Percentiles rank a stretch among this genome's conserved stretches.
Conservation (phyloP, 2,113 vertebrate species). For the Urocynchramus pylzowi region DNA sequence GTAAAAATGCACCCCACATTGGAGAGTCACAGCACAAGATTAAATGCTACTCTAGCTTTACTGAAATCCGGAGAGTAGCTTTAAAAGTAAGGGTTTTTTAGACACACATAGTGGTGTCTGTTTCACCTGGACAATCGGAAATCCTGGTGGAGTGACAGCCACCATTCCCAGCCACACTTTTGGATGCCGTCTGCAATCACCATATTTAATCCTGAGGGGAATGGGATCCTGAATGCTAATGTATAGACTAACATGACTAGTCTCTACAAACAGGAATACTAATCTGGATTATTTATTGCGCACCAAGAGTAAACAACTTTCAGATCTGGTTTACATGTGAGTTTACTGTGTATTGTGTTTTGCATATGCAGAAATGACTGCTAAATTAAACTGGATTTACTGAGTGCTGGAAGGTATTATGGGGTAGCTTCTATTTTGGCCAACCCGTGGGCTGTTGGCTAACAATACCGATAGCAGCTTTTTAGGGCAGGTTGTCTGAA, state of each 20-base stretch:
- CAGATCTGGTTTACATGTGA: background rate
- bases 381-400: background rate
- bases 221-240: accelerated
- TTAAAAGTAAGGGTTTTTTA: background rate
- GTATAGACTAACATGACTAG: background rate
- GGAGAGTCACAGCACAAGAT: background rate
- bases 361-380: background rate
- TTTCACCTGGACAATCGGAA: background rate
- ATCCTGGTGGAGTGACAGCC: accelerated
- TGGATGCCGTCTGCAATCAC: accelerated
- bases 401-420: background rate
- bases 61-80: background rate
- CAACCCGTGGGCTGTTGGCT: background rate
- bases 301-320: background rate
- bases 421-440: background rate
- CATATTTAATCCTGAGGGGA: background rate
- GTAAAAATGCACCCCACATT: accelerated
- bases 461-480: background rate
- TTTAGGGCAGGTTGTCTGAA: background rate
- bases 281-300: background rate
- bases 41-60: background rate
- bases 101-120: accelerated
- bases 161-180: background rate
- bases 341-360: accelerated
- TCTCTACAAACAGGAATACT: background rate